Percentiles rank a stretch among this genome's conserved stretches.
Evolutionary conservation across 1,140 invertebrate species (phyloP).

Genomic region (Cotesia vestalis): DNA sequence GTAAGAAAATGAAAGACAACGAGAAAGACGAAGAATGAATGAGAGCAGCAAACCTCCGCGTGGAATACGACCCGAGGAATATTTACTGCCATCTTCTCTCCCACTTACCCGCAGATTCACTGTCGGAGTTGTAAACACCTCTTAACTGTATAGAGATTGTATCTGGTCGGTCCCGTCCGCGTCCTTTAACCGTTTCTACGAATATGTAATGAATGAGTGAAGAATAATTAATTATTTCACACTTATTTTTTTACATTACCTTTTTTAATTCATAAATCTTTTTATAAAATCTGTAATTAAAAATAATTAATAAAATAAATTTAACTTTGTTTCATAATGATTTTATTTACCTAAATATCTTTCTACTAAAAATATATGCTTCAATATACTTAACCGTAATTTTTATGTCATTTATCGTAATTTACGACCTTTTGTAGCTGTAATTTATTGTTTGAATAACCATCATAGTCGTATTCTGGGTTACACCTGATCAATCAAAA

Average conservation of each 20-base stretch:
- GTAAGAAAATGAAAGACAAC: constrained; percentile 30
- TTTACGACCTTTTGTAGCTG: neutral
- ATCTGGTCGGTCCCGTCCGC: constrained; percentile 51
- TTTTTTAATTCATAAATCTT: constrained; percentile 10
- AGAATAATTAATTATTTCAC: constrained; percentile 39
- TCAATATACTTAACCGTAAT: neutral
- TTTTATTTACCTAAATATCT: too few species aligned
- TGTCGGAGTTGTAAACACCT: constrained; percentile 67
- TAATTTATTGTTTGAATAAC: constrained; percentile 3
- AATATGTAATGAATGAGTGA: constrained; percentile 32
- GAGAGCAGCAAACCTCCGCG: constrained; percentile 39
- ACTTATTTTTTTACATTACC: constrained; percentile 7
- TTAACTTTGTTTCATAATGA: neutral
- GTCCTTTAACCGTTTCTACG: constrained; percentile 38
- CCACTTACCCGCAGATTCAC: constrained; percentile 66
- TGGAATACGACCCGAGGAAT: constrained; percentile 57
- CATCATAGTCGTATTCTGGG: constrained; percentile 5
- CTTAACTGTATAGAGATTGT: constrained; percentile 65
- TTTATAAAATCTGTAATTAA: too few species aligned
- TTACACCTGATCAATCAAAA: constrained; percentile 28
- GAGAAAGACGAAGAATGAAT: constrained; percentile 42
- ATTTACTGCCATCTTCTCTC: constrained; percentile 67
- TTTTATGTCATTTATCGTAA: constrained; percentile 4
- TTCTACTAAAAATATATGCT: too few species aligned
- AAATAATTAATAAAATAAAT: constrained; percentile 18